Base-by-base conservation (phyloP, 2,797 vertebrate species). In the Brotogeris chrysoptera region DNA sequence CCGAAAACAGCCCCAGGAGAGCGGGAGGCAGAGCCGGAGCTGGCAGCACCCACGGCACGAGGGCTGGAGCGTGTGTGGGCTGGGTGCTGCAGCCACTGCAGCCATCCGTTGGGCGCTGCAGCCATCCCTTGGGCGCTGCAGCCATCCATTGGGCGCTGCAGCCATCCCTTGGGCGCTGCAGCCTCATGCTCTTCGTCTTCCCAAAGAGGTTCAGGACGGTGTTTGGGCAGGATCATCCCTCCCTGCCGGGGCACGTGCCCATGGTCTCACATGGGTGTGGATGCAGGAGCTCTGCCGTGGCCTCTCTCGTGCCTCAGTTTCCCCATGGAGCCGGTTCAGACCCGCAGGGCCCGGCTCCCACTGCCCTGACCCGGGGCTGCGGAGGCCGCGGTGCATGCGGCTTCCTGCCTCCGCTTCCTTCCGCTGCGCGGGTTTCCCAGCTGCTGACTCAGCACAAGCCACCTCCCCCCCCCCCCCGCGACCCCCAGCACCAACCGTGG, bases 401-500 rank as follows among this genome's bases (percentile, higher is more conserved):
- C 53, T 57, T 57, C 53, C 53, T 57, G 53, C 53, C 53, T 57
- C 20, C 9, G n/a, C 65, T 96, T 96, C 96, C 96, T 96, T 93
- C 96, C 81, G 32, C 79, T 28, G 11, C 27, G 3, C 1, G 23
- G 30, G 18, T 76, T 86, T 95, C 77, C 88, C 77, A 5, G 73
- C 77, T 83, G 95, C 95, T 93, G 93, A 90, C 34, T 94, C 90
- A 90, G 92, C 93, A 65, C 0, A 2, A 53, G 46, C 79, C 88
- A n/a, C 36, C 36, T 10, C 36, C 36, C 36, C 36, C 36, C 89
- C 49, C 50, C 83, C 50, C 80, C 55, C 24, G 2, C 20, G 14
- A 60, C 92, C 87, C 91, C 55, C 32, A 0, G 13, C 32, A 6
- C 27, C 19, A 11, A 5, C 85, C 0, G 3, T 13, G 86, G 80